phyloP scores from a whole-genome alignment of 2,888 invertebrate genomes.

The Eustalomyia histrio region DNA sequence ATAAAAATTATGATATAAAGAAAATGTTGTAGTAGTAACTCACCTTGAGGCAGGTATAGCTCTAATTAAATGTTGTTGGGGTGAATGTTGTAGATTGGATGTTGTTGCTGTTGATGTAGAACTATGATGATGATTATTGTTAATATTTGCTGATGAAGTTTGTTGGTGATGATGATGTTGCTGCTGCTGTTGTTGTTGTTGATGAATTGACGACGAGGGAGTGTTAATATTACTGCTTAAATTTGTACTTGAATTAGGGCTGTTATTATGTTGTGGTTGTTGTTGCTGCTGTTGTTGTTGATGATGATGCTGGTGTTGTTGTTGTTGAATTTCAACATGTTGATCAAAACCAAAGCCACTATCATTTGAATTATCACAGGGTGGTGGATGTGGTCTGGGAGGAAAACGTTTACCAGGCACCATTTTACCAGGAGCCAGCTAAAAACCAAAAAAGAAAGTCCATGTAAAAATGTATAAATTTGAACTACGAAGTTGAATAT shows the following conservation, averaged over 20 bases:
- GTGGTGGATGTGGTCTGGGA: constrained; percentile 80
- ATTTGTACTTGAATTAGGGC: constrained; percentile 57
- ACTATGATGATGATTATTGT: background rate
- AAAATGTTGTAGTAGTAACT: constrained; percentile 52
- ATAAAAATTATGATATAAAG: background rate
- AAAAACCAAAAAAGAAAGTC: constrained; percentile 6
- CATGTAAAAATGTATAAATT: no score
- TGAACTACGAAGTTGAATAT: no score
- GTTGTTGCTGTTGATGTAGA: constrained; percentile 66
- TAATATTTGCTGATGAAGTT: constrained; percentile 20
- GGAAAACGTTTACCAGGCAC: constrained; percentile 78
- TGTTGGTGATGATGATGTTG: constrained; percentile 65
- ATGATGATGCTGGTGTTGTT: no score
- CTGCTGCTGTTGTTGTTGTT: constrained; percentile 52
- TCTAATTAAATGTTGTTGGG: constrained; percentile 77
- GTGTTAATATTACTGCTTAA: constrained; percentile 55
- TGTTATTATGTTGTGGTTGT: constrained; percentile 57
- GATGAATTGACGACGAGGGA: constrained; percentile 23
- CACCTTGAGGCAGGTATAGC: constrained; percentile 79
- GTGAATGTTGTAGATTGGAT: constrained; percentile 71
- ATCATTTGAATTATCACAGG: constrained; percentile 93
- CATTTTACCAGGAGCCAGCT: constrained; percentile 78
- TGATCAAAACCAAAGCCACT: constrained; percentile 93
- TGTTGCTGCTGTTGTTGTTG: constrained; percentile 64
- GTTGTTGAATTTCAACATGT: constrained; percentile 82